phyloP scores from a whole-genome alignment of 1,140 invertebrate species.

The Drosophila simulans region DNA sequence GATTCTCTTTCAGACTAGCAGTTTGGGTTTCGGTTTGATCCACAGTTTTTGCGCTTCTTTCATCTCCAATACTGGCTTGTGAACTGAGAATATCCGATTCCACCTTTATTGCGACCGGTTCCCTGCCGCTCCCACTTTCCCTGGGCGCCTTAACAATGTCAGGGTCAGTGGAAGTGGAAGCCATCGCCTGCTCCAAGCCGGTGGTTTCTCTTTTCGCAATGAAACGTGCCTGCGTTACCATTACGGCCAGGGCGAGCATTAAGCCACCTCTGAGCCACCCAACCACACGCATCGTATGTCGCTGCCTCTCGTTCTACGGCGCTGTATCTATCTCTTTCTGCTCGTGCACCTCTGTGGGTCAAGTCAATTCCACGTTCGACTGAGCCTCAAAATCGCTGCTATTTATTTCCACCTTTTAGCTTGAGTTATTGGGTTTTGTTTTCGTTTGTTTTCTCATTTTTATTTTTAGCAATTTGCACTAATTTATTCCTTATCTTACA shows the following conservation, averaged over 20 bases:
- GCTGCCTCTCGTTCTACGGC: slow-evolving; percentile 12
- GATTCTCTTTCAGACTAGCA: not conserved
- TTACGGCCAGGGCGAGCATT: slow-evolving; percentile 47
- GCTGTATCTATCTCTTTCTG: slow-evolving; percentile 11
- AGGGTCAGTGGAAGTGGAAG: slow-evolving; percentile 58
- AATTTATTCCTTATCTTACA: slow-evolving; percentile 45
- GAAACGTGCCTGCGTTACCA: slow-evolving; percentile 64
- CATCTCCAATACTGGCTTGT: not conserved
- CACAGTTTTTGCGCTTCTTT: not conserved
- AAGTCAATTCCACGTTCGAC: slow-evolving; percentile 51
- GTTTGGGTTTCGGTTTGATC: not conserved
- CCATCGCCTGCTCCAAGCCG: slow-evolving; percentile 35
- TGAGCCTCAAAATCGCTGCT: slow-evolving; percentile 49
- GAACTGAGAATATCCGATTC: not conserved
- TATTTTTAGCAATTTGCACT: slow-evolving; percentile 21
- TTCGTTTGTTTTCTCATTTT: slow-evolving; percentile 25
- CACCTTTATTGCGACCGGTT: not conserved
- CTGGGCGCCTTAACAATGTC: slow-evolving; percentile 58
- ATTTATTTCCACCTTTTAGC: slow-evolving; percentile 16
- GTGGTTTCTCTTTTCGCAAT: slow-evolving; percentile 76
- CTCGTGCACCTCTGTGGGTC: slow-evolving; percentile 16
- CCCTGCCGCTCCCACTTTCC: slow-evolving; percentile 40
- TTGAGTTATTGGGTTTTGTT: slow-evolving; percentile 30
- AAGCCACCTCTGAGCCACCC: slow-evolving; percentile 40
- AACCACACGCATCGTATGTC: slow-evolving; percentile 51